Evolutionary conservation across 2,113 vertebrate genomes (phyloP).

Genomic region (Vidua chalybeata): DNA sequence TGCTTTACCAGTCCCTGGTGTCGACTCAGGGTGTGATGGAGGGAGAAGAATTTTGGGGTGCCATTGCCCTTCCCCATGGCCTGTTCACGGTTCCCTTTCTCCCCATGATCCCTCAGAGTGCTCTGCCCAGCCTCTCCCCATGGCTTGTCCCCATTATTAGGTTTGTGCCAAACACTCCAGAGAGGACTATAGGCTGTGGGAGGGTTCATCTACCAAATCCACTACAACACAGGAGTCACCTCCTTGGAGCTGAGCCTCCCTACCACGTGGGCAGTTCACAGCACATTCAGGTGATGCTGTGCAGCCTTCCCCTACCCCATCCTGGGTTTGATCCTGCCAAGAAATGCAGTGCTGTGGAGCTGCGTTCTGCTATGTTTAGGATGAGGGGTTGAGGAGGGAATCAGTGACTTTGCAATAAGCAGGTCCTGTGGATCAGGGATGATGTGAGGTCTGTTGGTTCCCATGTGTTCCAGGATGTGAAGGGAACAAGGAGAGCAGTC

Average conservation of each 20-base stretch:
- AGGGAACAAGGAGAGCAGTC: background rate
- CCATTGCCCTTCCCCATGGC: background rate
- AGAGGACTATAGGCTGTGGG: background rate
- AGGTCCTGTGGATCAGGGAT: background rate
- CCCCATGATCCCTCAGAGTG: background rate
- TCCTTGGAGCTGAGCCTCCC: background rate
- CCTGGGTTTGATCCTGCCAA: background rate
- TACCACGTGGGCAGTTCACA: fast-evolving
- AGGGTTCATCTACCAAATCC: background rate
- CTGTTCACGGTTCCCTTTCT: background rate
- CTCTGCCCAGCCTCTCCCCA: background rate
- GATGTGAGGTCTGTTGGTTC: background rate
- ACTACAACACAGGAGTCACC: background rate
- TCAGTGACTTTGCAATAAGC: background rate
- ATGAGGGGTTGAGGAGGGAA: background rate
- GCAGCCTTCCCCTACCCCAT: background rate
- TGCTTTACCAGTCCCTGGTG: background rate
- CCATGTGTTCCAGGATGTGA: background rate
- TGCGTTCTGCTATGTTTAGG: background rate
- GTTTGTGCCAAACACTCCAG: background rate
- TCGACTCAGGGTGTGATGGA: background rate
- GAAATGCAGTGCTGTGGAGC: background rate
- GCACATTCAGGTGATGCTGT: background rate
- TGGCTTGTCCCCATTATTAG: background rate
- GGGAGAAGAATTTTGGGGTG: background rate